phyloP scores from a whole-genome alignment of 2,888 invertebrate species.

The Ochropleura leucogaster region DNA sequence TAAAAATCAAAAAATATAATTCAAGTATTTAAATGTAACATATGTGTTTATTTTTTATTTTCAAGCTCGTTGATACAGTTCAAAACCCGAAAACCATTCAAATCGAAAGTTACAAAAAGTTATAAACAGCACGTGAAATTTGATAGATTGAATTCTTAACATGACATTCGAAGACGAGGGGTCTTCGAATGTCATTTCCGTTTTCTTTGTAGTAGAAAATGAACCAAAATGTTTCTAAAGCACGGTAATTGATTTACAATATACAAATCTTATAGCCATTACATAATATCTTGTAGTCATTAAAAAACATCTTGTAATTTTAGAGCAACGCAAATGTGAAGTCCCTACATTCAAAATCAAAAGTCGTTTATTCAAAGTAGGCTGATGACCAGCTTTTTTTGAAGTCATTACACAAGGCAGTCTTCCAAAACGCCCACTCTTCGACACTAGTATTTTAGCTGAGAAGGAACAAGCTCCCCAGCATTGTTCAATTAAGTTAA shows the following conservation, averaged over 20 bases:
- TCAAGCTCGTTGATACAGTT: not conserved
- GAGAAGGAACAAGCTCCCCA: too few species aligned
- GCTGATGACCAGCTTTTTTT: too few species aligned
- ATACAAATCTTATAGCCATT: not conserved
- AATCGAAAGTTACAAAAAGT: too few species aligned
- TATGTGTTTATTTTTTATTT: not conserved
- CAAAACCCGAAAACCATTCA: too few species aligned
- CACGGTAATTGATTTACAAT: not conserved
- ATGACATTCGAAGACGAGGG: not conserved
- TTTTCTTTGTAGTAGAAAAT: not conserved
- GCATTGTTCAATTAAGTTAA: not conserved
- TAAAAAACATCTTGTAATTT: not conserved
- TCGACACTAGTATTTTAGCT: too few species aligned
- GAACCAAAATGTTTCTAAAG: not conserved
- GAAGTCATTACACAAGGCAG: too few species aligned
- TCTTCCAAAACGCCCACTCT: too few species aligned
- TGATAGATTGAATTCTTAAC: too few species aligned
- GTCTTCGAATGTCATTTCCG: too few species aligned
- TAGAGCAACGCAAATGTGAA: not conserved
- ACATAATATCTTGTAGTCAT: not conserved
- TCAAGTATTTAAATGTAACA: conserved; percentile 30
- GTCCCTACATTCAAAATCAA: not conserved
- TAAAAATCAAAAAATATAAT: conserved; percentile 47
- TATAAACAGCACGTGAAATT: too few species aligned
- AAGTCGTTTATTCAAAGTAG: too few species aligned